phyloP scores from a whole-genome alignment of 2,888 invertebrate genomes.

The Trissolcus japonicus region DNA sequence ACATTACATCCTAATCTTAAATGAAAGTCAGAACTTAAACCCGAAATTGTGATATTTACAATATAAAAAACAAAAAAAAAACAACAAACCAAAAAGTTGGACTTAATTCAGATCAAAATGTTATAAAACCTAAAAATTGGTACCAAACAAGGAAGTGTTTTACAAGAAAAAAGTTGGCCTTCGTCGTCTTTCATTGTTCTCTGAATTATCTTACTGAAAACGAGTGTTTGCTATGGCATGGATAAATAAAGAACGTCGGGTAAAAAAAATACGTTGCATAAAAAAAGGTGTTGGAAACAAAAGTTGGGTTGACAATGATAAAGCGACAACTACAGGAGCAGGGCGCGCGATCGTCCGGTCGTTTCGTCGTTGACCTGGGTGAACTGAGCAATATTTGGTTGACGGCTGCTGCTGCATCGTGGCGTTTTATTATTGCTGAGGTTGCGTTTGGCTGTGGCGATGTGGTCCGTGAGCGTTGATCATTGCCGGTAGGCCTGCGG shows the following conservation, averaged over 20 bases:
- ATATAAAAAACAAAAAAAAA: too few relatives aligned
- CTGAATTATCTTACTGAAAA: not conserved
- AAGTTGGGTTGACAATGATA: constrained; percentile 16
- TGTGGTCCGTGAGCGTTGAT: constrained; percentile 67
- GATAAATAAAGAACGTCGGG: not conserved
- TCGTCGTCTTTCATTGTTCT: constrained; percentile 2
- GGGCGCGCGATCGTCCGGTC: constrained; percentile 68
- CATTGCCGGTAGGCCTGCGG: constrained; percentile 73
- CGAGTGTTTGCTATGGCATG: not conserved
- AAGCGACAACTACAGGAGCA: constrained; percentile 65
- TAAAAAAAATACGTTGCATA: not conserved
- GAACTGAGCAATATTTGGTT: constrained; percentile 60
- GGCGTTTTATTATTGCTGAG: constrained; percentile 58
- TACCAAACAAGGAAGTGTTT: not conserved
- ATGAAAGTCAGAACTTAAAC: not conserved
- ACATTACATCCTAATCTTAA: not conserved
- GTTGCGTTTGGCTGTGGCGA: constrained; percentile 64
- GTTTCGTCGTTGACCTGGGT: constrained; percentile 54
- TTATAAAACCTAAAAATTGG: constrained; percentile 1
- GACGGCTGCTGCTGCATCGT: constrained; percentile 56
- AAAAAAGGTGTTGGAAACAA: constrained; percentile 9
- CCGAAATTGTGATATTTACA: not conserved
- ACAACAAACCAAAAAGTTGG: not conserved
- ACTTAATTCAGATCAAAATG: constrained; percentile 1
- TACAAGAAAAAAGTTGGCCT: not conserved